Evolutionary conservation across 2,797 vertebrate species (phyloP).

Genomic region (Chiroxiphia lanceolata): DNA sequence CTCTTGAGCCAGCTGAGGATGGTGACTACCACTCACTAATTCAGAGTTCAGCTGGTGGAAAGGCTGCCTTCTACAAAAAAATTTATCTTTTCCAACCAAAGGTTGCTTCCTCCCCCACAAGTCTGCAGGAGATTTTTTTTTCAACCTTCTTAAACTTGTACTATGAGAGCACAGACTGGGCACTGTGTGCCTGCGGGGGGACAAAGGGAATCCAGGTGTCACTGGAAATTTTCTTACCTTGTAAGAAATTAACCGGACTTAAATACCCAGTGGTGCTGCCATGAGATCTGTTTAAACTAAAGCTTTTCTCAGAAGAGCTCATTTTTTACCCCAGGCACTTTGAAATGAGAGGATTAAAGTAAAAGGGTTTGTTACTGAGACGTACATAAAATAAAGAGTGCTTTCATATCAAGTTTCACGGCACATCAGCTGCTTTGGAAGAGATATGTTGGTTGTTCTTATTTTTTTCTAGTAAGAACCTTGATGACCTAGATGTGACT

Average conservation of each 20-base stretch:
- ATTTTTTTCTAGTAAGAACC: not conserved
- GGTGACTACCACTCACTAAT: not conserved
- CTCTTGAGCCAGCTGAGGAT: not conserved
- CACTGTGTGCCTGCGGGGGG: not conserved
- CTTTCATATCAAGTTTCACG: not conserved
- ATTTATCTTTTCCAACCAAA: not conserved
- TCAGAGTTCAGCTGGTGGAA: not conserved
- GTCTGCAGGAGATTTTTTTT: not conserved
- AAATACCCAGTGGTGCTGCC: not conserved
- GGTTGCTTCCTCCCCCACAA: not conserved
- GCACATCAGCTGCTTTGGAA: not conserved
- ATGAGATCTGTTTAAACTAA: not conserved
- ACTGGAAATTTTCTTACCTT: not conserved
- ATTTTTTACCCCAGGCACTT: not conserved
- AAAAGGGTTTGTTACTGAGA: not conserved
- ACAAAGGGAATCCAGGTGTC: not conserved
- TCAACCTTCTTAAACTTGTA: not conserved
- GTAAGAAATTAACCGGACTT: not conserved
- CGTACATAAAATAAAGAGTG: not conserved
- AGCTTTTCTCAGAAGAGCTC: not conserved
- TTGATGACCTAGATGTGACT: not conserved
- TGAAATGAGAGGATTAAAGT: not conserved
- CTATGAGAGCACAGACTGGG: not conserved
- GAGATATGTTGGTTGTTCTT: rapidly evolving
- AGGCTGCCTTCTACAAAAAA: not conserved